Conservation (phyloP, 2,888 invertebrate species). For the Flexamia atlantica region DNA sequence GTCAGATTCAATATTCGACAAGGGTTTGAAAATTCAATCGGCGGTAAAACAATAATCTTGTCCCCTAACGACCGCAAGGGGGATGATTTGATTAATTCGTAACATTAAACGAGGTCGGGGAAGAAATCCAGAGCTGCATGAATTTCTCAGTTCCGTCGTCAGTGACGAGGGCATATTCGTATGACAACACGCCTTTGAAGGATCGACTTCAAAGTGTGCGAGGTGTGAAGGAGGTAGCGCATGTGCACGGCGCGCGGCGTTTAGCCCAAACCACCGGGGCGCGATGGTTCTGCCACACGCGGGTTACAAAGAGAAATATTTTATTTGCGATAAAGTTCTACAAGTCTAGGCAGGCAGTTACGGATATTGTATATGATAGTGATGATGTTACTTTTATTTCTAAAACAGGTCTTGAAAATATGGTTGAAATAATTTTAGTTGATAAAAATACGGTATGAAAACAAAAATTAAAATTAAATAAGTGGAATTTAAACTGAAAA, state of each 20-base stretch:
- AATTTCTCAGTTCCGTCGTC: conserved; percentile 33
- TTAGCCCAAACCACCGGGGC: neutral
- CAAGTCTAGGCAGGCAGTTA: no score
- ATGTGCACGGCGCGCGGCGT: neutral
- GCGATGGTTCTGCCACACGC: no score
- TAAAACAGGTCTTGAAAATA: no score
- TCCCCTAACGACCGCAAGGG: conserved; percentile 13
- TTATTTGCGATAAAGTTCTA: no score
- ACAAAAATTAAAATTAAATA: no score
- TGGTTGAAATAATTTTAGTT: no score
- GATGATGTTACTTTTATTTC: no score
- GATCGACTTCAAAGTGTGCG: conserved; percentile 32
- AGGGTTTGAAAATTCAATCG: neutral
- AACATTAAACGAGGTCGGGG: conserved; percentile 37
- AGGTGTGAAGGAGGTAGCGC: conserved; percentile 33
- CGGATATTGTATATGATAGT: no score
- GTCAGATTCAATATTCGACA: neutral
- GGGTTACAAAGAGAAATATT: no score
- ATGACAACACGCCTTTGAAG: conserved; percentile 27
- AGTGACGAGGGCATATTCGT: conserved; percentile 37
- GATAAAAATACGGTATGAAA: no score
- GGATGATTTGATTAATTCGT: conserved; percentile 31
- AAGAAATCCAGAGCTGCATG: conserved; percentile 33
- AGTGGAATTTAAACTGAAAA: no score
- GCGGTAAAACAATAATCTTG: conserved; percentile 21